These are phyloP conservation scores for Tinea semifulvella DNA, from an alignment of 2,888 invertebrate genomes.

Conservation along the genomic window DNA sequence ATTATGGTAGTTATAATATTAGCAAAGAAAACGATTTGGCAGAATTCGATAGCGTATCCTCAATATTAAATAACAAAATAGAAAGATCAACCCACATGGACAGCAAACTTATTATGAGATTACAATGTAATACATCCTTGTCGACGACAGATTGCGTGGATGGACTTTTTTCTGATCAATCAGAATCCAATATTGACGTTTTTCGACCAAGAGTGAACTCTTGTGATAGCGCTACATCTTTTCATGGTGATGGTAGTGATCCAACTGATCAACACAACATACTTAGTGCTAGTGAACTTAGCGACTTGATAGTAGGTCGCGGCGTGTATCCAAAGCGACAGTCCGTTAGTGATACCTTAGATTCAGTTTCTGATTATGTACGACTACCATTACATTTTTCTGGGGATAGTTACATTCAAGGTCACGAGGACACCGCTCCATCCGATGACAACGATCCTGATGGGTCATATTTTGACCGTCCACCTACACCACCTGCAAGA, in stretches of 20 bases:
- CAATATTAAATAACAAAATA: constrained; percentile 60
- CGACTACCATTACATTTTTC: constrained; percentile 72
- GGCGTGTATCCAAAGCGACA: constrained; percentile 76
- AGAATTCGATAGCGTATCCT: constrained; percentile 59
- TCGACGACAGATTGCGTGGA: constrained; percentile 61
- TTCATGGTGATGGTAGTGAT: constrained; percentile 90
- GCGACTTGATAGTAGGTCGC: constrained; percentile 83
- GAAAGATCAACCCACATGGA: constrained; percentile 41
- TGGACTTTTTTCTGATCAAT: constrained; percentile 48
- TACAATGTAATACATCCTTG: constrained; percentile 28
- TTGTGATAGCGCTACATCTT: constrained; percentile 81
- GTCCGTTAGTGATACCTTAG: constrained; percentile 84
- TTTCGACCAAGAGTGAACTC: constrained; percentile 80
- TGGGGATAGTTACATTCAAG: constrained; percentile 67
- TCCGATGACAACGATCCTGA: constrained; percentile 61
- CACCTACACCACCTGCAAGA: constrained; percentile 76
- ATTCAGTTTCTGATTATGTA: constrained; percentile 91
- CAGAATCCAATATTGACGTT: constrained; percentile 50
- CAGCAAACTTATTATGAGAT: constrained; percentile 26
- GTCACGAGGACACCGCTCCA: constrained; percentile 69
- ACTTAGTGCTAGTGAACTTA: constrained; percentile 83
- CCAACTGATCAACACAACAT: constrained; percentile 82
- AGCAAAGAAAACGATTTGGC: constrained; percentile 59
- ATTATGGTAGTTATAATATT: constrained; percentile 67
- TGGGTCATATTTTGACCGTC: constrained; percentile 61